Percentiles rank a stretch among this genome's conserved stretches.
phyloP scores from a whole-genome alignment of 2,113 vertebrate genomes.

The human region GRCh38 chr4:166382501-166383000 shows the following conservation, averaged over 20 bases:
- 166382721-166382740: neutral
- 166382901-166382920: neutral
- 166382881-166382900: neutral
- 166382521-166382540: neutral
- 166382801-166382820: neutral
- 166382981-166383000: neutral
- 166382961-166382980: conserved; percentile 29
- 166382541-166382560: neutral
- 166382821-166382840: neutral
- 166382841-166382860: neutral
- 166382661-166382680: neutral
- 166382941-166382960: neutral
- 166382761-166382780: neutral
- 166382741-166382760: neutral
- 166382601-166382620: neutral
- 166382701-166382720: neutral
- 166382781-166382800: neutral
- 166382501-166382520: neutral
- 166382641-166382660: neutral
- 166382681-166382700: neutral
- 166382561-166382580: neutral
- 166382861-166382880: neutral
- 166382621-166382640: neutral
- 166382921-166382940: neutral
- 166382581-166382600: neutral